Percentiles rank a stretch among this genome's conserved stretches.
Conservation (phyloP, 2,888 invertebrate species). For the Chloromyia formosa region DNA sequence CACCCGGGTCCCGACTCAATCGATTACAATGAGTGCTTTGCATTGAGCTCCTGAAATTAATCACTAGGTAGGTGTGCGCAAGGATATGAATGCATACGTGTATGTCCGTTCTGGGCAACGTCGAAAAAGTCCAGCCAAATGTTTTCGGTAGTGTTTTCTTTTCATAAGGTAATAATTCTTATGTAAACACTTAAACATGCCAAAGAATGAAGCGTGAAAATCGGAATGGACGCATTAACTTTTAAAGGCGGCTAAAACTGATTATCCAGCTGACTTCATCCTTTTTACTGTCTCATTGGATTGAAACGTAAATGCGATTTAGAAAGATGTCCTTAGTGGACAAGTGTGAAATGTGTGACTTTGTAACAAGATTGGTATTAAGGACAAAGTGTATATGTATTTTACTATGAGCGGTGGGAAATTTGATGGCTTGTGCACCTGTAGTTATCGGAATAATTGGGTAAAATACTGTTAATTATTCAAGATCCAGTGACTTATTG, state of each 20-base stretch:
- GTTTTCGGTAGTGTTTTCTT: constrained; percentile 43
- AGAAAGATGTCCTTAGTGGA: neutral
- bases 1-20: constrained; percentile 5
- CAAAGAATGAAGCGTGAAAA: constrained; percentile 39
- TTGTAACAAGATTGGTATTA: constrained; percentile 29
- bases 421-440: neutral
- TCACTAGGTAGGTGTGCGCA: constrained; percentile 2
- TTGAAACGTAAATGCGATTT: constrained; percentile 36
- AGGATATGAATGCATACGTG: constrained; percentile 13
- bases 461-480: no score
- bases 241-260: constrained; percentile 63
- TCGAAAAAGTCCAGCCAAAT: constrained; percentile 28
- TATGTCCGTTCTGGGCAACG: neutral
- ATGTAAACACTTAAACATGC: constrained; percentile 40
- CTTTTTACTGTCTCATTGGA: constrained; percentile 7
- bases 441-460: no score
- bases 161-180: constrained; percentile 45
- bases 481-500: no score
- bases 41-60: constrained; percentile 29
- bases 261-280: constrained; percentile 62
- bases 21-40: constrained; percentile 14
- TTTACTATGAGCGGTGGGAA: no score
- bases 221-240: constrained; percentile 58
- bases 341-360: constrained; percentile 2
- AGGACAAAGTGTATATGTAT: neutral